Evolutionary conservation across 2,888 invertebrate species (phyloP).

Genomic region (Drosophila hamatofila): DNA sequence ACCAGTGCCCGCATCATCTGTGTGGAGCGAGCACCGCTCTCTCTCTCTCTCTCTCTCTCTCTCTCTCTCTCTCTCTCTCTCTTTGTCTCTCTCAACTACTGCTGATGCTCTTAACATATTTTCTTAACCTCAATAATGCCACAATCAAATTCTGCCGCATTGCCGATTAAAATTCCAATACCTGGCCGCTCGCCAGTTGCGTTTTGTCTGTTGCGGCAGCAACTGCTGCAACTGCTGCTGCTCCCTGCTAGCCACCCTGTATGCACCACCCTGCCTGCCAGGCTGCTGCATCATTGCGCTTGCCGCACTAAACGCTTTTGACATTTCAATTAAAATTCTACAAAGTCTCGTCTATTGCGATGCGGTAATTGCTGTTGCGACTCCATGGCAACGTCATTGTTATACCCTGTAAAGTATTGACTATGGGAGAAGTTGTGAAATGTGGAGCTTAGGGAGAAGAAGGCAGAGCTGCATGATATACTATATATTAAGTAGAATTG

Average conservation of each 20-base stretch:
- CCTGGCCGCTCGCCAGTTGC: conserved; percentile 58
- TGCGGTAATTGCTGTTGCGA: conserved; percentile 59
- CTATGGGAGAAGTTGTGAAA: neutral
- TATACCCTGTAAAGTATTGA: conserved; percentile 19
- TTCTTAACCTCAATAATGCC: conserved; percentile 76
- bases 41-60: too few relatives aligned
- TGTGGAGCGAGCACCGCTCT: neutral
- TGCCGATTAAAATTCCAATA: conserved; percentile 72
- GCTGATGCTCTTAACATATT: conserved; percentile 67
- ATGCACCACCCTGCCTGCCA: neutral
- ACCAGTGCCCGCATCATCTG: conserved; percentile 14
- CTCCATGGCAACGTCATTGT: conserved; percentile 33
- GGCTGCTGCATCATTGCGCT: conserved; percentile 52
- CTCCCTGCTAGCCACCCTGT: neutral
- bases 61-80: neutral
- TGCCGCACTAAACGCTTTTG: conserved; percentile 77
- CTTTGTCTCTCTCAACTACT: conserved; percentile 25
- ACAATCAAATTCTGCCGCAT: conserved; percentile 76
- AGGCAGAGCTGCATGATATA: neutral
- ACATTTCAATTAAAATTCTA: conserved; percentile 80
- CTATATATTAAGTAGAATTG: too few relatives aligned
- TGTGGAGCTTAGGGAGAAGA: too few relatives aligned
- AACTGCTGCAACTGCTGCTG: neutral
- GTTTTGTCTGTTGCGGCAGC: conserved; percentile 13
- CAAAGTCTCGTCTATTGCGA: conserved; percentile 66